Evolutionary conservation across 1,140 invertebrate species (phyloP).

Genomic region (Euwallacea similis): DNA sequence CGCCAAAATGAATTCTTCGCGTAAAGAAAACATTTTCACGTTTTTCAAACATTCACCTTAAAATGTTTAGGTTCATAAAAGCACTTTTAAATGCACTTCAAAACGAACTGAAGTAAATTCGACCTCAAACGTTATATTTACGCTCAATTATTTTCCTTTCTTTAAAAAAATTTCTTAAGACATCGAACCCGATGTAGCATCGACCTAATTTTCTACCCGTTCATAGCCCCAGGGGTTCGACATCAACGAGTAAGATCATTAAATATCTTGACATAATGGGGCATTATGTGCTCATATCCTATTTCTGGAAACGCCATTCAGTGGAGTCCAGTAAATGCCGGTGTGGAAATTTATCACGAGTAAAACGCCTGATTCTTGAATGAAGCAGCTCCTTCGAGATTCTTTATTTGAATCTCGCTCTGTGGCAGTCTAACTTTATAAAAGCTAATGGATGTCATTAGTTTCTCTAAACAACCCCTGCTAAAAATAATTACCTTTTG

Average conservation of each 20-base stretch:
- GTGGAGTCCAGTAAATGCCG: conserved; percentile 21
- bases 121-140: too few species aligned
- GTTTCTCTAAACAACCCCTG: too few species aligned
- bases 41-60: conserved; percentile 16
- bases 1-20: not conserved
- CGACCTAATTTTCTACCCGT: not conserved
- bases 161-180: not conserved
- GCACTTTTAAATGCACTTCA: conserved; percentile 8
- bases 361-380: conserved; percentile 9
- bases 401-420: not conserved
- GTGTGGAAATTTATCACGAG: conserved; percentile 26
- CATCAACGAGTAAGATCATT: conserved; percentile 30
- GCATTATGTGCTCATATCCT: conserved; percentile 35
- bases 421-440: not conserved
- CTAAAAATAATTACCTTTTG: too few species aligned
- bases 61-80: conserved; percentile 24
- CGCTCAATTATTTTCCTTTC: too few species aligned
- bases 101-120: not conserved
- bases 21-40: conserved; percentile 8
- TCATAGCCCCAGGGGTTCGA: conserved; percentile 11
- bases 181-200: too few species aligned
- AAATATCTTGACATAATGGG: conserved; percentile 31
- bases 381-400: conserved; percentile 3
- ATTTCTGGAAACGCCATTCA: conserved; percentile 30
- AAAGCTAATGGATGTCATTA: not conserved